Percentiles rank a stretch among this genome's conserved stretches.
Evolutionary conservation across 2,797 vertebrate genomes (phyloP).

Genomic region (Decapterus maruadsi): DNA sequence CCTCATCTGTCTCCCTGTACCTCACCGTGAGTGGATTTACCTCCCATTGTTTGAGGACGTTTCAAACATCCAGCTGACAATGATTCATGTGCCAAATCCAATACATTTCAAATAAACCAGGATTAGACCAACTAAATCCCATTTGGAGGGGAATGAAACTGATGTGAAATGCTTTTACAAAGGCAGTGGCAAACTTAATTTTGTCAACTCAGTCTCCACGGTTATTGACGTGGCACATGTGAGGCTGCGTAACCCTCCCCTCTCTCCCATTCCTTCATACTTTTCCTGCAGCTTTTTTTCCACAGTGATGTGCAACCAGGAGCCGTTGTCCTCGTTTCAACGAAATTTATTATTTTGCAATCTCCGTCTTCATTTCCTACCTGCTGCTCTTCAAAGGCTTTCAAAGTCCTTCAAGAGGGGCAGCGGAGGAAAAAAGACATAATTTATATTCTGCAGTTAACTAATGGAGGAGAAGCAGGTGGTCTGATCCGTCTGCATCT

Average conservation of each 20-base stretch:
- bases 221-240: conserved; percentile 51
- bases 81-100: conserved; percentile 75
- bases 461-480: conserved; percentile 71
- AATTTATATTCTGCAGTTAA: conserved; percentile 63
- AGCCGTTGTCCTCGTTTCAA: conserved; percentile 57
- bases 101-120: conserved; percentile 75
- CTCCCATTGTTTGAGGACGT: conserved; percentile 64
- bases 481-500: conserved; percentile 49
- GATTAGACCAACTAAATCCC: conserved; percentile 75
- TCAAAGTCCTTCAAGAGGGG: conserved; percentile 61
- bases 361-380: conserved; percentile 58
- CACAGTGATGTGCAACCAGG: conserved; percentile 30
- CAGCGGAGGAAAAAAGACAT: conserved; percentile 49
- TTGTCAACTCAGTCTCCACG: conserved; percentile 39
- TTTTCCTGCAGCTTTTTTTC: conserved; percentile 10
- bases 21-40: conserved; percentile 61
- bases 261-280: conserved; percentile 31
- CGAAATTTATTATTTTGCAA: conserved; percentile 51
- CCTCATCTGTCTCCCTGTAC: conserved; percentile 24
- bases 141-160: conserved; percentile 53
- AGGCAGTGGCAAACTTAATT: conserved; percentile 58
- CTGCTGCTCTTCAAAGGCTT: conserved; percentile 72
- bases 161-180: conserved; percentile 54
- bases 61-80: conserved; percentile 72
- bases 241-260: conserved; percentile 5